Percentiles rank a stretch among this genome's conserved stretches.
phyloP scores from a whole-genome alignment of 2,888 invertebrate species.

The Platycheirus rosarum region DNA sequence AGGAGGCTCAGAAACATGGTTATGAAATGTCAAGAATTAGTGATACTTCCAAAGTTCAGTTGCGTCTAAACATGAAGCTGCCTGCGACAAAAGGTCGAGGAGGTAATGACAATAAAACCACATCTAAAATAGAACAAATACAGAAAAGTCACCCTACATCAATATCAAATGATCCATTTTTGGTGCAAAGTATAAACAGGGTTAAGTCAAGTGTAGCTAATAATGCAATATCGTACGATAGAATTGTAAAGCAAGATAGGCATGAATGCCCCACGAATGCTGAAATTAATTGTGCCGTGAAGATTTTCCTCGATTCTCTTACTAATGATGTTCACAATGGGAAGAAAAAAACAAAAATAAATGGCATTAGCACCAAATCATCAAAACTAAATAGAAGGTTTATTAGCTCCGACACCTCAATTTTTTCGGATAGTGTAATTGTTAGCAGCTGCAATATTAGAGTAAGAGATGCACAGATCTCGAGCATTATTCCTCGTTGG shows the following conservation, averaged over 20 bases:
- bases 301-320: slow-evolving; percentile 57
- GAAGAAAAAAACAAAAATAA: slow-evolving; percentile 28
- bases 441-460: neutral
- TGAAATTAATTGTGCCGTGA: slow-evolving; percentile 60
- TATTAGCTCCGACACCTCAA: no score
- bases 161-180: slow-evolving; percentile 22
- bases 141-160: neutral
- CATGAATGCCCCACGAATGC: slow-evolving; percentile 24
- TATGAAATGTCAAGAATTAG: slow-evolving; percentile 19
- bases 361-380: neutral
- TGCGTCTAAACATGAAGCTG: no score
- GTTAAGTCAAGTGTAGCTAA: slow-evolving; percentile 36
- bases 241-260: neutral
- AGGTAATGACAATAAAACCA: neutral
- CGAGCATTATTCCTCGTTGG: neutral
- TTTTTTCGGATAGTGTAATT: no score
- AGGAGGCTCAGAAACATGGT: neutral
- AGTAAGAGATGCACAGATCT: neutral
- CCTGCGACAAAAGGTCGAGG: no score
- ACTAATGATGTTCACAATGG: neutral
- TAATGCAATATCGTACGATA: slow-evolving; percentile 9
- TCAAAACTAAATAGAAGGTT: no score
- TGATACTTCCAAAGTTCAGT: slow-evolving; percentile 12
- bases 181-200: slow-evolving; percentile 36
- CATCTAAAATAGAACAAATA: slow-evolving; percentile 7